These are phyloP conservation scores for Phortica magna DNA, from an alignment of 2,888 invertebrate genomes.

Conservation along the genomic window DNA sequence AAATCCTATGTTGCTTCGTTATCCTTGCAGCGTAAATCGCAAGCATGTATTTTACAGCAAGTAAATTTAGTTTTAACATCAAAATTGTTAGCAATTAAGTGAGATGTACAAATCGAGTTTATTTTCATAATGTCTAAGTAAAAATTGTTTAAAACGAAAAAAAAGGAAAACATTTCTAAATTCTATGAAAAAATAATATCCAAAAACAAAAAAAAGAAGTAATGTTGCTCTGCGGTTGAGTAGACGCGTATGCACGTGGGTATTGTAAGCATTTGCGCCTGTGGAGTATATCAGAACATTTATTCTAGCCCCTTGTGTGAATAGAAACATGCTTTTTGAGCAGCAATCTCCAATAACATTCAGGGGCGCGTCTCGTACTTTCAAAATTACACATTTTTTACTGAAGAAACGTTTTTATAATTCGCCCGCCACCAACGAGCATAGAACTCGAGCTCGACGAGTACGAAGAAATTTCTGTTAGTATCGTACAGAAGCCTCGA, in stretches of 20 bases:
- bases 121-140: background rate
- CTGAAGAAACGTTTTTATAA: too few species aligned
- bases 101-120: conserved; percentile 10
- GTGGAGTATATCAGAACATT: conserved; percentile 66
- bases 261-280: conserved; percentile 48
- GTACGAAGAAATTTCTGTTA: background rate
- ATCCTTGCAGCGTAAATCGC: background rate
- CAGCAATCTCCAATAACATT: conserved; percentile 60
- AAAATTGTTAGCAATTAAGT: background rate
- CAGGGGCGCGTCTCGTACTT: too few species aligned
- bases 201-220: conserved; percentile 17
- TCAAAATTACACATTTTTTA: too few species aligned
- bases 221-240: conserved; percentile 38
- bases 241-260: conserved; percentile 41
- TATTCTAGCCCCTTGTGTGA: conserved; percentile 64
- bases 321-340: conserved; percentile 63
- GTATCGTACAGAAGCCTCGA: background rate
- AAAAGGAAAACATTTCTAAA: background rate
- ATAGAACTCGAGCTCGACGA: background rate
- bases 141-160: background rate
- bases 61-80: background rate
- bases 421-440: background rate
- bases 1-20: background rate
- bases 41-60: too few species aligned
- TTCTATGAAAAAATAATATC: background rate